phyloP scores from a whole-genome alignment of 2,888 invertebrate genomes.

The Chouioia cunea region DNA sequence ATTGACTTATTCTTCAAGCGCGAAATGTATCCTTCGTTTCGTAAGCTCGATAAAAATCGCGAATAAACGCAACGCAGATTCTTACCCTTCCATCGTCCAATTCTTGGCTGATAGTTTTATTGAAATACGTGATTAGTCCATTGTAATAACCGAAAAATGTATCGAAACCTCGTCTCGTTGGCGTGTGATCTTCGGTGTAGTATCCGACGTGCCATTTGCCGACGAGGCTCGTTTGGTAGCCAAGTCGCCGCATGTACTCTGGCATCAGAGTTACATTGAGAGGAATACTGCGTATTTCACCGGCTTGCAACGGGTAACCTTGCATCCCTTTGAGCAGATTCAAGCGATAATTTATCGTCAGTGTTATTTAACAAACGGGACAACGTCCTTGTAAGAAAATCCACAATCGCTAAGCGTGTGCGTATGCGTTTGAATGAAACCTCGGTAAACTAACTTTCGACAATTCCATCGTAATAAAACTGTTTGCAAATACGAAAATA shows the following conservation, averaged over 20 bases:
- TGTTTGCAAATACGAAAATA: too few relatives aligned
- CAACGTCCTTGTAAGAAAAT: too few relatives aligned
- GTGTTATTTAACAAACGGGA: too few relatives aligned
- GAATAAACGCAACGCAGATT: too few relatives aligned
- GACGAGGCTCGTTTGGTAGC: conserved; percentile 70
- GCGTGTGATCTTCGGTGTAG: conserved; percentile 73
- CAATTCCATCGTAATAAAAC: too few relatives aligned
- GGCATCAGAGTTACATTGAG: conserved; percentile 70
- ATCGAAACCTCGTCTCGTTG: conserved; percentile 82
- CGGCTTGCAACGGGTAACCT: conserved; percentile 68
- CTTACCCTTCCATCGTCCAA: conserved; percentile 5
- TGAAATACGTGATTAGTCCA: conserved; percentile 85
- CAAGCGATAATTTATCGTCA: too few relatives aligned
- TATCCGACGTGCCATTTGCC: conserved; percentile 75
- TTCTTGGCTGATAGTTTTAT: conserved; percentile 60
- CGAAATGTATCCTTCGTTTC: too few relatives aligned
- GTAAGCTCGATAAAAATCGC: too few relatives aligned
- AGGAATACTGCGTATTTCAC: conserved; percentile 70
- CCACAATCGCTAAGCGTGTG: too few relatives aligned
- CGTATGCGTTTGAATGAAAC: too few relatives aligned
- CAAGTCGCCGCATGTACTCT: conserved; percentile 69
- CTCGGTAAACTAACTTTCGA: too few relatives aligned
- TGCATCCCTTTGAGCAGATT: conserved; percentile 69
- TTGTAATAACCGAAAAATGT: conserved; percentile 88
- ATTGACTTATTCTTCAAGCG: too few relatives aligned